Percentiles rank a stretch among this genome's conserved stretches.
Conservation (phyloP, 2,888 invertebrate species). For the Podabrus alpinus region DNA sequence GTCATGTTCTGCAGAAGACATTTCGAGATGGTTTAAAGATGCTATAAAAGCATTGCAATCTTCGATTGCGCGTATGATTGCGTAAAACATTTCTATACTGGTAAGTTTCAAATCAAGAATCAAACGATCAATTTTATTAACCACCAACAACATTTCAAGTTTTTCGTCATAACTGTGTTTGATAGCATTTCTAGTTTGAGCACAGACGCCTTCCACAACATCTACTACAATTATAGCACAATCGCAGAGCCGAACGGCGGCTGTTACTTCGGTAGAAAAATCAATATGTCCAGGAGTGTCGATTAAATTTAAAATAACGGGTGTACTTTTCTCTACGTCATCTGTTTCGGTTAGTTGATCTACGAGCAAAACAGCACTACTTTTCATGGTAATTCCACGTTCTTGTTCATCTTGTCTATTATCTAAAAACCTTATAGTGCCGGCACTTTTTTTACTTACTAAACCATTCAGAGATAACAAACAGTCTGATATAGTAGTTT, state of each 20-base stretch:
- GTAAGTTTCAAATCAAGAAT: constrained; percentile 85
- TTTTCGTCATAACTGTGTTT: constrained; percentile 91
- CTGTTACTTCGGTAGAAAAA: constrained; percentile 96
- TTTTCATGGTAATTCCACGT: constrained; percentile 99
- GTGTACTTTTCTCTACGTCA: constrained; percentile 58
- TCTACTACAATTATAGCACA: constrained; percentile 94
- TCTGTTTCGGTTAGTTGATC: constrained; percentile 62
- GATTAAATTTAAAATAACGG: constrained; percentile 86
- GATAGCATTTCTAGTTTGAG: constrained; percentile 87
- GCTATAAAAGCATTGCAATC: constrained; percentile 91
- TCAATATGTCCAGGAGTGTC: constrained; percentile 99
- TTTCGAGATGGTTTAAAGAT: constrained; percentile 9
- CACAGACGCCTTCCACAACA: constrained; percentile 96
- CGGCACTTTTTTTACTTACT: constrained; percentile 88
- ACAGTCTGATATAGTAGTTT: constrained; percentile 94
- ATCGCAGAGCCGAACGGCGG: constrained; percentile 94
- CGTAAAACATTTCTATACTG: constrained; percentile 86
- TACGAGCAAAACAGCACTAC: constrained; percentile 87
- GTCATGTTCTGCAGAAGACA: constrained; percentile 62
- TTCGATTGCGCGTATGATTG: constrained; percentile 83
- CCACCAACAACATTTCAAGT: constrained; percentile 83
- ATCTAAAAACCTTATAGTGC: constrained; percentile 91
- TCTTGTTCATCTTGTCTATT: constrained; percentile 95
- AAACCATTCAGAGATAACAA: constrained; percentile 92
- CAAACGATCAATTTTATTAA: constrained; percentile 95